Evolutionary conservation across 2,888 invertebrate genomes (phyloP), one percentile per base, ranked within the genome.

Genomic region (Melanostoma mellinum): DNA sequence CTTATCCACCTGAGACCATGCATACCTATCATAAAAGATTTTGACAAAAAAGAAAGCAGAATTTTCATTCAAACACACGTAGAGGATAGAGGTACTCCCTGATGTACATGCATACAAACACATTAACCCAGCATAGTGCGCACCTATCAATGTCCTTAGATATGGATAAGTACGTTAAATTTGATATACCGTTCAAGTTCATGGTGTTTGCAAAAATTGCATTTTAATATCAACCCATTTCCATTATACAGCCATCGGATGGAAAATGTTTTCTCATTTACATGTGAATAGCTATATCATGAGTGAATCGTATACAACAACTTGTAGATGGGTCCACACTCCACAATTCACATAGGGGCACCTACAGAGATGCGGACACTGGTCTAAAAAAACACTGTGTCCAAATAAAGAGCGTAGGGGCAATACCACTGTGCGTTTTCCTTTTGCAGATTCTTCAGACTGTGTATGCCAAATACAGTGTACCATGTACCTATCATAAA

Each of bases 201-300:
- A 69, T 65, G 53, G 58, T 76, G 69, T 55, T 52, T 36, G n/a
- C 44, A 44, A 63, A 80, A 75, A 81, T 67, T 68, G 81, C 81
- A 76, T 67, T 76, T 74, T 68, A 79, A 79, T 68, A 61, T 56
- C 44, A 61, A 40, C 8, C 48, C 46, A 60, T 52, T 60, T 33
- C 60, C 20, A 50, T 48, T 36, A 20, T 9, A 42, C 20, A 20
- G 20, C 20, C 20, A 20, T 20, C 20, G 20, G 20, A 20, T 20
- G 20, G 20, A 38, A 36, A 42, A 20, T 32, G 38, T 46, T 6
- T 55, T 42, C 56, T 20, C 10, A 50, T 33, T 32, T 30, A 53
- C 33, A 42, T 30, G 10, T 1, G 4, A 6, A 30, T 8, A 4
- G 5, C 5, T 53, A 9, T n/a, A 6, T 20, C 53, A n/a, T 69